Conservation (phyloP, 2,888 invertebrate species). For the Bedellia somnulentella region DNA sequence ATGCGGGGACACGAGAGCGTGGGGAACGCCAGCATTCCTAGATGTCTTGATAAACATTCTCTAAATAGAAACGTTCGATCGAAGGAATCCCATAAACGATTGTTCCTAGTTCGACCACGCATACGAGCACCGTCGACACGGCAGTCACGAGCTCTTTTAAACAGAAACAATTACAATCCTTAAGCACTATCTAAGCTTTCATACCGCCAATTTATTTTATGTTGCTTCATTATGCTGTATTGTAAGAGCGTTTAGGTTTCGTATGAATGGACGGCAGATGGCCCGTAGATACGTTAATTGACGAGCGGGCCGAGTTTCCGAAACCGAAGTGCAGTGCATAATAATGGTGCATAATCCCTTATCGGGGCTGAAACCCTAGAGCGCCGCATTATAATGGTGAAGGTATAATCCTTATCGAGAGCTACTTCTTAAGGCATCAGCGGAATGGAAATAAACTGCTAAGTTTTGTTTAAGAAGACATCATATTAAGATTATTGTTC, state of each 20-base stretch:
- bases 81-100: background rate
- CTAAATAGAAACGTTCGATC: constrained; percentile 4
- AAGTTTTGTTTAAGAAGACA: too few species aligned
- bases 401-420: constrained; percentile 28
- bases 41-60: constrained; percentile 4
- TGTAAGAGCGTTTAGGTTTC: constrained; percentile 37
- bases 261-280: constrained; percentile 43
- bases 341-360: constrained; percentile 49
- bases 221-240: constrained; percentile 16
- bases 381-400: constrained; percentile 4
- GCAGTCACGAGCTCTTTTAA: background rate
- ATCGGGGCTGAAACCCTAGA: constrained; percentile 7
- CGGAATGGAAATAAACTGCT: too few species aligned
- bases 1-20: constrained; percentile 1
- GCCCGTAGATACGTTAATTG: constrained; percentile 55
- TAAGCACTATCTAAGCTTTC: background rate
- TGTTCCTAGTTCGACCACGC: too few species aligned
- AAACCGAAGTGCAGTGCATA: constrained; percentile 54
- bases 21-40: constrained; percentile 1
- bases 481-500: too few species aligned
- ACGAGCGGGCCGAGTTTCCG: constrained; percentile 49
- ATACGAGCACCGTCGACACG: background rate
- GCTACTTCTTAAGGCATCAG: constrained; percentile 29
- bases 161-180: background rate
- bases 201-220: background rate